Percentiles rank a stretch among this genome's conserved stretches.
Evolutionary conservation across 1,140 invertebrate genomes (phyloP).

Genomic region (Papilio xuthus): DNA sequence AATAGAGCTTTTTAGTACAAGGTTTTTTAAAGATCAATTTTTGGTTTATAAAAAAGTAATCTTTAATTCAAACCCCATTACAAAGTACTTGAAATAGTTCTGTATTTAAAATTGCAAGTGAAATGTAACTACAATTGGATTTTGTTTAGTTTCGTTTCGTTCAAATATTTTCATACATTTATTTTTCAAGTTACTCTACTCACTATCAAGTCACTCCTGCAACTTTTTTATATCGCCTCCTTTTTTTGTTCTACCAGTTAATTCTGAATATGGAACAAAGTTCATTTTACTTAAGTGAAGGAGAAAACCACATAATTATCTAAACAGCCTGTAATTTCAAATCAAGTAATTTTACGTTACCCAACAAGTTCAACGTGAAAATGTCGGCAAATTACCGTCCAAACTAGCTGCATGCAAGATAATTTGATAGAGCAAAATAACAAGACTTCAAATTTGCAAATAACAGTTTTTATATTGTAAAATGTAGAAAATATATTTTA

Average conservation of each 20-base stretch:
- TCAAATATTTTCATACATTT: too few relatives aligned
- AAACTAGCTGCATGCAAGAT: conserved; percentile 1
- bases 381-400: background rate
- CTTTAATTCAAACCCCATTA: too few relatives aligned
- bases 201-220: too few relatives aligned
- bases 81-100: too few relatives aligned
- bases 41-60: background rate
- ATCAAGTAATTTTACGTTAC: background rate
- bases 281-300: background rate
- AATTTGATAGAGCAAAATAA: background rate
- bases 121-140: too few relatives aligned
- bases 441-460: background rate
- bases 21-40: background rate
- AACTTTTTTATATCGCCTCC: too few relatives aligned
- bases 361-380: background rate
- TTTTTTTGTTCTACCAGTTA: too few relatives aligned
- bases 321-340: conserved; percentile 10
- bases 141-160: too few relatives aligned
- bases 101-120: too few relatives aligned
- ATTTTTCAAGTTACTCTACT: too few relatives aligned
- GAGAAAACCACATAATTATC: background rate
- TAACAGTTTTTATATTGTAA: too few relatives aligned
- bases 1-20: background rate
- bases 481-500: too few relatives aligned
- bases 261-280: background rate